Evolutionary conservation across 2,113 vertebrate species (phyloP), one percentile per base, ranked within the genome.

Genomic region (Tragelaphus strepsiceros): DNA sequence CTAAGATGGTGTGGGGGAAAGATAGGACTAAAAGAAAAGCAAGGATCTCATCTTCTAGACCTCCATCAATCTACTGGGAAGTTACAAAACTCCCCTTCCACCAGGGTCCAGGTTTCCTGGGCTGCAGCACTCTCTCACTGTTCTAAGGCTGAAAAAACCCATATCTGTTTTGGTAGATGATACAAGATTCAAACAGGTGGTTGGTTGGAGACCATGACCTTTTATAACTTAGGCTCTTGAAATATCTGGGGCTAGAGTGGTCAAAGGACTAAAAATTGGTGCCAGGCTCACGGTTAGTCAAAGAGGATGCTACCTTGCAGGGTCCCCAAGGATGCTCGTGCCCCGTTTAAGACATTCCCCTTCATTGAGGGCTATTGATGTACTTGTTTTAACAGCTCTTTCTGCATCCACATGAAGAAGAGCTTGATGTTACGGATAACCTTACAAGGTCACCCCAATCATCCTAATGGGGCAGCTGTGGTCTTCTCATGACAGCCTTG

Each of bases 331-430:
- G 35, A 10, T 49, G 49, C 19, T 39, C 32, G 1, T 12, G n/a
- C 30, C 61, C 24, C 4, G 0, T 32, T 49, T n/a, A 39, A 49
- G 51, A 43, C 0, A 30, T 2, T 6, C 30, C 2, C 39, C 46
- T 22, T 84, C 19, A 28, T 10, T 0, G 1, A 49, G 17, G 17
- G 87, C 84, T 62, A 6, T 2, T 30, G 32, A 35, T 3, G 1
- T 22, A 43, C 46, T 80, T 14, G 6, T 54, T 46, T 53, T 35
- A 43, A 49, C 2, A 30, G n/a, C 8, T 24, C 58, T 21, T 83
- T 30, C 56, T 12, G 14, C 12, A 6, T n/a, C 28, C 46, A 24
- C 15, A 16, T 12, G 80, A 46, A 32, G 22, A 58, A 77, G 62
- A 85, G 51, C 22, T 22, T 81, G 74, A 13, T 46, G 17, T 43